Evolutionary conservation across 2,888 invertebrate species (phyloP).

Genomic region (Sinelater perroti): DNA sequence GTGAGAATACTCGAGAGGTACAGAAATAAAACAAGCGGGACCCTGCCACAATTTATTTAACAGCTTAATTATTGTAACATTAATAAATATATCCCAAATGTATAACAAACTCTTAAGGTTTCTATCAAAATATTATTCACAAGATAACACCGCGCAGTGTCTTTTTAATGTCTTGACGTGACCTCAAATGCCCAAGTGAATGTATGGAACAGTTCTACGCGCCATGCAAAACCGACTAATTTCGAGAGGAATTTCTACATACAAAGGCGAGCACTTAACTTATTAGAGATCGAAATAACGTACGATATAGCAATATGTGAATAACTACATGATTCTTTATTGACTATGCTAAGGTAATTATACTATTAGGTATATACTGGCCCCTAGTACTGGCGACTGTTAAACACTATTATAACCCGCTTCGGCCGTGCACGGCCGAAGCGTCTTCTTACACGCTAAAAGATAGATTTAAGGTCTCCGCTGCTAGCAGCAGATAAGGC

Average conservation of each 20-base stretch:
- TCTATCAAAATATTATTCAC: slow-evolving; percentile 29
- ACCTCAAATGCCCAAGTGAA: slow-evolving; percentile 28
- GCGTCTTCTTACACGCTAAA: no score
- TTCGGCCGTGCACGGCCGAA: no score
- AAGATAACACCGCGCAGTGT: slow-evolving; percentile 27
- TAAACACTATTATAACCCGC: slow-evolving; percentile 15
- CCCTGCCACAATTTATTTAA: slow-evolving; percentile 41
- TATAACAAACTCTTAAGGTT: slow-evolving; percentile 36
- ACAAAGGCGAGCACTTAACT: slow-evolving; percentile 28
- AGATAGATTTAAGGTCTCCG: background rate
- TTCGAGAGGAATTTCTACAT: slow-evolving; percentile 10
- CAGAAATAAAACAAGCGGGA: slow-evolving; percentile 13
- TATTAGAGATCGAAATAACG: slow-evolving; percentile 35
- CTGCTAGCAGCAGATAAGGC: slow-evolving; percentile 17
- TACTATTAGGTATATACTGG: slow-evolving; percentile 34
- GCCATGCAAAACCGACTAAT: background rate
- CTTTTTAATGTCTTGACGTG: slow-evolving; percentile 36
- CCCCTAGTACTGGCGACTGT: slow-evolving; percentile 39
- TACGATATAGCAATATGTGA: slow-evolving; percentile 13
- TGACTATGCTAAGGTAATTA: slow-evolving; percentile 21
- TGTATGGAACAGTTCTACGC: slow-evolving; percentile 6
- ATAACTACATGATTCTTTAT: slow-evolving; percentile 3
- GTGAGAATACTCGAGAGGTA: no score
- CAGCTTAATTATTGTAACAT: slow-evolving; percentile 37
- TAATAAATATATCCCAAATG: slow-evolving; percentile 41